Percentiles rank a stretch among this genome's conserved stretches.
phyloP scores from a whole-genome alignment of 2,888 invertebrate species.

The Dryocosmus kuriphilus region DNA sequence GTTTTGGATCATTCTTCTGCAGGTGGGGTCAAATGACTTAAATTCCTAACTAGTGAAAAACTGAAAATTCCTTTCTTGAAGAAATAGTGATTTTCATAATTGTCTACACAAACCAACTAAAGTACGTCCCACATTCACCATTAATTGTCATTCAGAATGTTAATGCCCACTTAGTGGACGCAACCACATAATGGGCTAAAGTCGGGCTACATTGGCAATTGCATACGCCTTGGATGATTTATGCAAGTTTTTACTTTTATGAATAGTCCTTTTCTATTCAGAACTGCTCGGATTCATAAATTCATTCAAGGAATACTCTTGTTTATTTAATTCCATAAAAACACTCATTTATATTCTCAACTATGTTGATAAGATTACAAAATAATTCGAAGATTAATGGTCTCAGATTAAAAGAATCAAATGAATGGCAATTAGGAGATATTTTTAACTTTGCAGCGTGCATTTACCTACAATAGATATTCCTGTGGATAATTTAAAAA shows the following conservation, averaged over 20 bases:
- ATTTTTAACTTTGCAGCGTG: background rate
- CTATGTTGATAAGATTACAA: background rate
- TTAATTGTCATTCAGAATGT: constrained; percentile 31
- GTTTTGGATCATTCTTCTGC: too few species aligned
- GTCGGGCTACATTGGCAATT: constrained; percentile 6
- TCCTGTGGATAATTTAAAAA: background rate
- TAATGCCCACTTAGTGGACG: constrained; percentile 21
- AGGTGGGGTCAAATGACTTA: background rate
- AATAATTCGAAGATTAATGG: background rate
- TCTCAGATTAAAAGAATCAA: too few species aligned
- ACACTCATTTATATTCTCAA: background rate
- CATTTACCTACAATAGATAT: constrained; percentile 5
- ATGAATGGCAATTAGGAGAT: background rate
- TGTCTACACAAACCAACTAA: background rate
- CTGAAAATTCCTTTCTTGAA: background rate
- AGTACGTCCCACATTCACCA: background rate
- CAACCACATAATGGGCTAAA: constrained; percentile 17
- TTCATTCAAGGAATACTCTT: background rate
- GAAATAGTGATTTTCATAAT: constrained; percentile 13
- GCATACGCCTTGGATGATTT: background rate
- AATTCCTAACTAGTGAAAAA: background rate
- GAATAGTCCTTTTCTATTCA: background rate
- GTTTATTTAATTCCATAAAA: background rate
- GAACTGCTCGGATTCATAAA: background rate
- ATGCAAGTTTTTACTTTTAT: background rate